Evolutionary conservation across 1,140 invertebrate genomes (phyloP).

Genomic region (Leucophenga varia): DNA sequence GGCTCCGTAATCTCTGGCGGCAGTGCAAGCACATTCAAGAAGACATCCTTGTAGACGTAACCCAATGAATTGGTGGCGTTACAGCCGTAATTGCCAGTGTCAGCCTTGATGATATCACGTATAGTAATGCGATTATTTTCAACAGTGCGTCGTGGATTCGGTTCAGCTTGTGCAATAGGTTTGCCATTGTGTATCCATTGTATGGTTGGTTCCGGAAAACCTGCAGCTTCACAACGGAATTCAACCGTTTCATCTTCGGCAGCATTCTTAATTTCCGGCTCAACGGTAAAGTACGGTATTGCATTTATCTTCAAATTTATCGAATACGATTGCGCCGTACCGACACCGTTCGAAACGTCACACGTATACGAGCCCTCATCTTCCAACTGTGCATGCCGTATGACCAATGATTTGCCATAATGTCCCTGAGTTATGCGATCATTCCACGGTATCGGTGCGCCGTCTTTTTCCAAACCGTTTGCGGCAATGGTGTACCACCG

Average conservation of each 20-base stretch:
- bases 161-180: conserved; percentile 74
- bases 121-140: conserved; percentile 78
- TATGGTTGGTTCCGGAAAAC: conserved; percentile 85
- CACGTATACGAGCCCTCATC: conserved; percentile 89
- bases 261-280: conserved; percentile 84
- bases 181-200: conserved; percentile 97
- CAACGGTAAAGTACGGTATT: conserved; percentile 88
- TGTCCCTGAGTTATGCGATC: conserved; percentile 81
- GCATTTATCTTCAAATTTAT: conserved; percentile 81
- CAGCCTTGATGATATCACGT: conserved; percentile 77
- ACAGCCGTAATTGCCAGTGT: conserved; percentile 97
- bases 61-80: conserved; percentile 98
- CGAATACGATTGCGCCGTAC: conserved; percentile 78
- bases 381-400: conserved; percentile 80
- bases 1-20: conserved; percentile 86
- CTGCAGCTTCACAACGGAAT: conserved; percentile 85
- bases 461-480: conserved; percentile 86
- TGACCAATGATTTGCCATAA: conserved; percentile 90
- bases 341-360: conserved; percentile 88
- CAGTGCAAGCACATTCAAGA: conserved; percentile 92
- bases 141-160: conserved; percentile 71
- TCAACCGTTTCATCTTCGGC: conserved; percentile 88
- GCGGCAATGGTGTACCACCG: conserved; percentile 83
- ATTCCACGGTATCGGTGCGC: conserved; percentile 64
- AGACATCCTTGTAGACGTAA: conserved; percentile 97